Base-by-base conservation (phyloP, 2,888 invertebrate species). In the Eristalis arbustorum region DNA sequence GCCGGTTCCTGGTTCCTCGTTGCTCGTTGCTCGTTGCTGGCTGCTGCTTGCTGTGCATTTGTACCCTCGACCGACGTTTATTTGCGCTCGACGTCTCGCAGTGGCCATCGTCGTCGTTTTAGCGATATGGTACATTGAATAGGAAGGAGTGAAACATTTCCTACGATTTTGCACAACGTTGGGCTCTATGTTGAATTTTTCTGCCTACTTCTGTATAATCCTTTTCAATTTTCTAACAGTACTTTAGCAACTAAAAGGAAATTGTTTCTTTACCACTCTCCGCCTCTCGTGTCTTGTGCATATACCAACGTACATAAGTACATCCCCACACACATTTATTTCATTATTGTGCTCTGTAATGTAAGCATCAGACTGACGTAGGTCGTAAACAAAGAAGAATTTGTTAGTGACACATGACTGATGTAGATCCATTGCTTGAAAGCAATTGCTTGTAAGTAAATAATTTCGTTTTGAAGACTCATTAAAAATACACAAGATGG, bases 11-110 rank as follows among this genome's bases (percentile, higher is more conserved):
- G 49, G 49, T 6, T 49, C n/a, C n/a, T n/a, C n/a, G n/a, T n/a
- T n/a, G n/a, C n/a, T n/a, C n/a, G n/a, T n/a, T n/a, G n/a, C n/a
- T n/a, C n/a, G n/a, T n/a, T n/a, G n/a, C n/a, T 49, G n/a, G 49
- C 18, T 42, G 42, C 18, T 42, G n/a, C 14, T 18, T 14, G 42
- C 72, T 85, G 82, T 85, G 81, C 81, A 82, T 85, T 85, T 69
- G 85, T 77, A 81, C 42, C 40, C 56, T 73, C 62, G 73, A 69
- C 49, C 75, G 76, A 85, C 68, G 63, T 81, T 85, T 81, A 81
- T 85, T 81, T 85, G 76, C 81, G 81, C 84, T 85, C 69, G 68
- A 73, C 73, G 80, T 84, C 79, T 83, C 78, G 37, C 59, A 79
- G 49, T 76, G 42, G 64, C 59, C 66, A 22, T 72, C 56, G 69